Evolutionary conservation across 2,797 vertebrate genomes (phyloP).

Genomic region (Lepilemur septentrionalis): DNA sequence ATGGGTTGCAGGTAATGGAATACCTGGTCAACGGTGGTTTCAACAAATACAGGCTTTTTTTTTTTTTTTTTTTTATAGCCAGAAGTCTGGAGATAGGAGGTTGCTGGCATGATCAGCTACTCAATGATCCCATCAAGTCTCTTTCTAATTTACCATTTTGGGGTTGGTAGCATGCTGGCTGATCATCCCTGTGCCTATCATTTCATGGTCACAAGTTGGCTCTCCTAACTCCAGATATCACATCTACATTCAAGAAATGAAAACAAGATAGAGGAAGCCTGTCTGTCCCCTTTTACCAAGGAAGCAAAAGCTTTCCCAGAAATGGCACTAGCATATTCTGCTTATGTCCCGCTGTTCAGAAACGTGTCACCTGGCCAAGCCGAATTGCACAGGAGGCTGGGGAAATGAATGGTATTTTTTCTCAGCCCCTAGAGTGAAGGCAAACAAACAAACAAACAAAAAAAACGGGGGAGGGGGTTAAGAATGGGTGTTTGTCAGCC

Average conservation of each 20-base stretch:
- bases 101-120: not conserved
- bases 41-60: not conserved
- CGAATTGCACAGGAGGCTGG: not conserved
- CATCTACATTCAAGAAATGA: not conserved
- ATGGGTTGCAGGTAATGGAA: not conserved
- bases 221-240: not conserved
- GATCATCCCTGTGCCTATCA: not conserved
- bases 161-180: not conserved
- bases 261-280: not conserved
- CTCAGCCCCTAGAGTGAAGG: not conserved
- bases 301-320: slow-evolving; percentile 30
- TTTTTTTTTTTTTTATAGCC: not conserved
- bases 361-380: not conserved
- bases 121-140: not conserved
- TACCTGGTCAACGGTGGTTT: not conserved
- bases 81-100: not conserved
- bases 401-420: not conserved
- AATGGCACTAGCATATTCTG: not conserved
- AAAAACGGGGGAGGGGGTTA: not conserved
- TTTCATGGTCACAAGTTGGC: not conserved
- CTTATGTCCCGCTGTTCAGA: not conserved
- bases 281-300: not conserved
- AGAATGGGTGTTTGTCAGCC: not conserved
- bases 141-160: not conserved
- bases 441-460: not conserved